Percentiles rank a stretch among this genome's conserved stretches.
phyloP scores from a whole-genome alignment of 2,888 invertebrate genomes.

The Alentia gelatinosa region DNA sequence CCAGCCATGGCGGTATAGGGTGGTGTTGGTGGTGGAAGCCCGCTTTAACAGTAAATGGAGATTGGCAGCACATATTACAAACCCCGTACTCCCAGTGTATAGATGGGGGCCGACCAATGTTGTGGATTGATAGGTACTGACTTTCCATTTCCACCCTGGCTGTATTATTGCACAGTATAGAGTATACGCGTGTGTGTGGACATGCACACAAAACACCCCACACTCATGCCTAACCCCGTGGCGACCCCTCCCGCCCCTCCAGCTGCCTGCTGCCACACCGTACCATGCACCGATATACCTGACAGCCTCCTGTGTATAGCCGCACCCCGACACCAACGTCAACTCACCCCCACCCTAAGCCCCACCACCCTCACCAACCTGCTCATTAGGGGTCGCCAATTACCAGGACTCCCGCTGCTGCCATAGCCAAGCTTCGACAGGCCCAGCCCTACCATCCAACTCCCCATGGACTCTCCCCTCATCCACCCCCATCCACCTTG shows the following conservation, averaged over 20 bases:
- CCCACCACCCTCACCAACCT: not conserved
- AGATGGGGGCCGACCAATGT: not conserved
- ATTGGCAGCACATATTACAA: not conserved
- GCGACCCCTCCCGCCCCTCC: not conserved
- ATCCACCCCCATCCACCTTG: not conserved
- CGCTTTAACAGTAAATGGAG: not conserved
- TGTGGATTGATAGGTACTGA: not conserved
- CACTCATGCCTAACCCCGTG: not conserved
- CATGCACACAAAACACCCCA: not conserved
- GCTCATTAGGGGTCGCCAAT: not conserved
- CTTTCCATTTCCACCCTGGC: not conserved
- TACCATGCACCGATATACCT: slow-evolving; percentile 1
- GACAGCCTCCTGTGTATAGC: not conserved
- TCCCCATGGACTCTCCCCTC: not conserved
- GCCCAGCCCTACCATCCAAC: too few relatives aligned
- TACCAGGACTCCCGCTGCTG: not conserved
- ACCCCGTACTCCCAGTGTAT: not conserved
- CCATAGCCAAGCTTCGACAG: not conserved
- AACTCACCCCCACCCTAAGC: not conserved
- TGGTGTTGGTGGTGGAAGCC: not conserved
- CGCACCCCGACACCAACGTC: not conserved
- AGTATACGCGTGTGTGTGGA: not conserved
- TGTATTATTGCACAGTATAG: not conserved
- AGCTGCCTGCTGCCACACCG: too few relatives aligned
- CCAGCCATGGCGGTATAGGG: not conserved